Evolutionary conservation across 2,888 invertebrate species (phyloP).

Genomic region (Micoletzkya japonica): DNA sequence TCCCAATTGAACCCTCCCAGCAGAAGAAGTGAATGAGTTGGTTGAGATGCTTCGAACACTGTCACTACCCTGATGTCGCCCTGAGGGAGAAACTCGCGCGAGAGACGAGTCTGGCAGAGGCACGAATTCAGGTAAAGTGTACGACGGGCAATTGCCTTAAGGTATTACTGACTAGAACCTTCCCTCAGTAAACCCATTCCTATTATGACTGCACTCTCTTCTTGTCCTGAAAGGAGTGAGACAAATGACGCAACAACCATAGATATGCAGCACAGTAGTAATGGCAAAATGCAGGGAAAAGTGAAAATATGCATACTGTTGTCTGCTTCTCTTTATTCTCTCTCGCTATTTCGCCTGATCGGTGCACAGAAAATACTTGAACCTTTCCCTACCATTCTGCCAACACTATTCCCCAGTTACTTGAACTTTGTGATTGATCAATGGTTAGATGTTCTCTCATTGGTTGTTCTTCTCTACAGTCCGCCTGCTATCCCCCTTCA

Average conservation of each 20-base stretch:
- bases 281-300: too few species aligned
- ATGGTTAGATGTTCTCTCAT: background rate
- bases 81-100: constrained; percentile 41
- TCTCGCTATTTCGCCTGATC: too few species aligned
- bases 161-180: background rate
- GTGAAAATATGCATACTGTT: too few species aligned
- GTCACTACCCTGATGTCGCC: constrained; percentile 44
- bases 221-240: background rate
- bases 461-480: background rate
- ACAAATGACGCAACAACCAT: too few species aligned
- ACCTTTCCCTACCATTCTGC: too few species aligned
- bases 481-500: background rate
- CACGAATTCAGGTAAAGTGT: constrained; percentile 43
- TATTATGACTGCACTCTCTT: background rate
- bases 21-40: background rate
- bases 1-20: background rate
- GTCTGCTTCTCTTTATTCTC: too few species aligned
- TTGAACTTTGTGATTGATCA: too few species aligned
- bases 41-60: constrained; percentile 32
- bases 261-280: too few species aligned
- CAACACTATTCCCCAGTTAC: too few species aligned
- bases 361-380: too few species aligned
- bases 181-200: background rate
- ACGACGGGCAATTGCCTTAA: background rate
- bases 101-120: constrained; percentile 39